Base-by-base conservation (phyloP, 2,888 invertebrate species). In the Priapulus caudatus region DNA sequence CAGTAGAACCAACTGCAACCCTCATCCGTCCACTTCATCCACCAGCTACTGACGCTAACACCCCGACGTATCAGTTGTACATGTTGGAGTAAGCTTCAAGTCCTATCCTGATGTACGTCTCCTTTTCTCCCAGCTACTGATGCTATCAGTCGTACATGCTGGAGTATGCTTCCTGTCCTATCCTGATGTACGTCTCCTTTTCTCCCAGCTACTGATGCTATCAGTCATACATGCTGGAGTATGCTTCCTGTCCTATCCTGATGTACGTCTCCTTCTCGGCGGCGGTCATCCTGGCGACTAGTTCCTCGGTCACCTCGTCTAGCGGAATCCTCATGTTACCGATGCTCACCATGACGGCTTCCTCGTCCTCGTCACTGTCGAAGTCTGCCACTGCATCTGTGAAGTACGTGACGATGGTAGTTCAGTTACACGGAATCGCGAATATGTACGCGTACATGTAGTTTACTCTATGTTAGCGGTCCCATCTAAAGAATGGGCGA, bases 231-330 rank as follows among this genome's bases (percentile, higher is more conserved):
- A 71, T 66, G 54, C 88, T 84, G 60, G 88, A 84, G 74, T 88
- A 91, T 72, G 86, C 84, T 70, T 93, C 91, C 69, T 92, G 91
- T 69, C 90, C 91, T 45, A 87, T 80, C 73, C 88, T 85, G 62
- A 93, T 92, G 71, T 93, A 95, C 43, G 84, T 83, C 67, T 91
- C 90, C 72, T 91, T 92, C 69, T 95, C 93, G 2, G 83, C 76
- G 19, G 86, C 84, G 5, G 86, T 84, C 93, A 95, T 95, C 70
- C 82, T 81, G 0, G 83, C 82, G 61, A 92, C 88, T 64, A 90
- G 78, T 60, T 82, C 80, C 68, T 90, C 86, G 65, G 87, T 85
- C 10, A 93, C 81, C 65, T 87, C 84, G 23, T 86, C 84, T 53
- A 92, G 78, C 1, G 86, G 79, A 58, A 90, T 82, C 16, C 81